phyloP scores from a whole-genome alignment of 2,888 invertebrate genomes.

The Panzeria rudis region DNA sequence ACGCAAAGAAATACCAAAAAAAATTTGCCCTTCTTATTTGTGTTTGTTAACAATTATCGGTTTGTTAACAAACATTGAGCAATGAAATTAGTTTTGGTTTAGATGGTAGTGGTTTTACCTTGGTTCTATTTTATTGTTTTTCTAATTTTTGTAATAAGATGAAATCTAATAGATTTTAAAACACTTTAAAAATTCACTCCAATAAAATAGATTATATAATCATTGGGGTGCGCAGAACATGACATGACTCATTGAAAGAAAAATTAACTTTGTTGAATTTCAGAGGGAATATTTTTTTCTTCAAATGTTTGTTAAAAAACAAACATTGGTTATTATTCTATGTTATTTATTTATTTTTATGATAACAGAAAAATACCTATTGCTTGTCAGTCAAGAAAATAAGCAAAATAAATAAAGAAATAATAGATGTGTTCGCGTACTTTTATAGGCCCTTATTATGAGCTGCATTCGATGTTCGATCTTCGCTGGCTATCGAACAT shows the following conservation, averaged over 20 bases:
- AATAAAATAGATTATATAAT: background rate
- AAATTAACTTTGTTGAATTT: background rate
- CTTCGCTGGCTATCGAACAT: too few species aligned
- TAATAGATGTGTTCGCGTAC: too few species aligned
- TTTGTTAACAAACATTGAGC: background rate
- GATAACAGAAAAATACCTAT: too few species aligned
- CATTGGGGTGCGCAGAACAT: background rate
- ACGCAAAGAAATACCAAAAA: background rate
- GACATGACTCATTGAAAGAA: background rate
- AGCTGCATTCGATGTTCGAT: too few species aligned
- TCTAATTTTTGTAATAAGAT: too few species aligned
- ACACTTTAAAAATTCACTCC: background rate
- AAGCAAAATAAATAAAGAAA: too few species aligned
- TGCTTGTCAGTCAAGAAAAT: too few species aligned
- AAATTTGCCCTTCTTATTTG: background rate
- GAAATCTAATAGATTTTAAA: background rate
- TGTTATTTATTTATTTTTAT: too few species aligned
- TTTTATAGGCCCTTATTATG: too few species aligned
- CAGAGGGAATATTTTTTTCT: background rate
- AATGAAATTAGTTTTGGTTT: background rate
- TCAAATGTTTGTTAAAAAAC: background rate
- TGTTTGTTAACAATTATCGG: background rate
- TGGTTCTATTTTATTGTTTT: background rate
- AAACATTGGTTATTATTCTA: too few species aligned
- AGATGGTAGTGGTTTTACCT: conserved; percentile 2